phyloP scores from a whole-genome alignment of 2,797 vertebrate genomes.

The Bothrops alternatus region DNA sequence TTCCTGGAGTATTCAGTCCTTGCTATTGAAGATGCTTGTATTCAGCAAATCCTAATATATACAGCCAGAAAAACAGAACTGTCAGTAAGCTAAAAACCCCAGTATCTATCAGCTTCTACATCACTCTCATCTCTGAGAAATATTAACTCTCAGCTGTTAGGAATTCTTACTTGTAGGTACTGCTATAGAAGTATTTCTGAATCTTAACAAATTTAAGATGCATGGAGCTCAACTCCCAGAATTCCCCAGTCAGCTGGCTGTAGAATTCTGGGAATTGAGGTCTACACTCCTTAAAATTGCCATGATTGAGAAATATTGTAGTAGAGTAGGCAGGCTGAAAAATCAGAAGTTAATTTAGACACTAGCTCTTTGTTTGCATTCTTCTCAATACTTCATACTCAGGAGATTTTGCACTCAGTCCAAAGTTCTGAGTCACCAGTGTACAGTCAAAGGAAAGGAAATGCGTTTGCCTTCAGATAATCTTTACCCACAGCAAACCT shows the following conservation, averaged over 20 bases:
- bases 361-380: not conserved
- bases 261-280: not conserved
- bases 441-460: not conserved
- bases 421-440: not conserved
- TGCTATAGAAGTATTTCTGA: not conserved
- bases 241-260: not conserved
- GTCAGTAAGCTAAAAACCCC: not conserved
- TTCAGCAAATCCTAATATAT: not conserved
- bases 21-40: not conserved
- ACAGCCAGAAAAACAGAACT: not conserved
- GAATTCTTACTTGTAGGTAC: fast-evolving
- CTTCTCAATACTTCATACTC: not conserved
- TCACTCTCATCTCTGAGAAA: not conserved
- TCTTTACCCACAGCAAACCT: not conserved
- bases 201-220: not conserved
- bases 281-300: not conserved
- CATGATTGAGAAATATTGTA: not conserved
- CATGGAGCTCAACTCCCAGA: not conserved
- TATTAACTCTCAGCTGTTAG: not conserved
- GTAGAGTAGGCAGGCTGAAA: fast-evolving
- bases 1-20: not conserved
- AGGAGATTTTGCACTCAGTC: not conserved
- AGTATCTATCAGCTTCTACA: not conserved
- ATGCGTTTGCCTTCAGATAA: not conserved
- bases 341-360: not conserved